Base-by-base conservation (phyloP, 2,113 vertebrate species). In the Pterocles orientalis region DNA sequence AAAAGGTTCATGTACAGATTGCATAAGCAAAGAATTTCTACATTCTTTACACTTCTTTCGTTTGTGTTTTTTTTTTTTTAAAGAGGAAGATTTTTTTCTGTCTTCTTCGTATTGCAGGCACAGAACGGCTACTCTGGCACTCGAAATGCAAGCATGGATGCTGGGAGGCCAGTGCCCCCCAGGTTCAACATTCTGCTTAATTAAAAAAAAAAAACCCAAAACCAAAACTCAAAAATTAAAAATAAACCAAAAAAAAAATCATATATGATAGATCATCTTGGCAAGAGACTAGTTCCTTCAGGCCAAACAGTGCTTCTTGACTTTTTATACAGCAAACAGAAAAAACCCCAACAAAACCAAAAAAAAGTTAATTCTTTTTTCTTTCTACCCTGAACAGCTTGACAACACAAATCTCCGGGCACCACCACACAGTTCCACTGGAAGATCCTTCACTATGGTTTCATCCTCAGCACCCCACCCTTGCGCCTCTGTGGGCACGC, bases 231-330 rank as follows among this genome's bases (percentile, higher is more conserved):
- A 39, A 75, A 73, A 84, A 57, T 2, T 4, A 69, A 82, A 88
- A 92, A 94, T 12, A 39, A 79, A 33, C 10, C 10, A 29, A 41
- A 34, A 62, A 88, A 92, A 81, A 91, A 68, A 58, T 82, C 47
- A n/a, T 79, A 70, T 82, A 93, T 15, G 86, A 85, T 65, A 96
- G 39, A 91, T 95, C 91, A 96, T 95, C 93, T 96, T 96, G 95
- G 97, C 93, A 97, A 96, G 80, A 97, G 81, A 94, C 86, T 93
- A 93, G 96, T 97, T 97, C 96, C 93, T 97, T 98, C 96, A 96
- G 96, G 96, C 95, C 96, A 95, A 97, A 97, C 97, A 98, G 97
- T 97, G 97, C 96, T 97, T 97, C 95, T 96, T 96, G 96, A 97
- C 97, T 97, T 94, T 88, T 92, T 91, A 84, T 97, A 97, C 95